phyloP scores from a whole-genome alignment of 2,797 vertebrate species.

The Aselliscus stoliczkanus region DNA sequence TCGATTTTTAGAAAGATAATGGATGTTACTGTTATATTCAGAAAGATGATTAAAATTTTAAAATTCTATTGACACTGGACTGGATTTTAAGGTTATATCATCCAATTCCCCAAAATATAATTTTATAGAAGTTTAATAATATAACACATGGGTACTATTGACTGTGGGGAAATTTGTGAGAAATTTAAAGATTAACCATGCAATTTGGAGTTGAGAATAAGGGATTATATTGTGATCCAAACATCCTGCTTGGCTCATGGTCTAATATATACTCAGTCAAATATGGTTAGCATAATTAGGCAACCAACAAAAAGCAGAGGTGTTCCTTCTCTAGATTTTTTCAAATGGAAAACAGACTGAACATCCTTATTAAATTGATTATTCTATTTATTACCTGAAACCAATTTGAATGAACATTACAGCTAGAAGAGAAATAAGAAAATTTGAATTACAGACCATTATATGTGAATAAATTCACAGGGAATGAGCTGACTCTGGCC shows the following conservation, averaged over 20 bases:
- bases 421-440: slow-evolving; percentile 27
- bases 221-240: slow-evolving; percentile 33
- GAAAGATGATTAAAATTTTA: slow-evolving; percentile 18
- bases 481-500: background rate
- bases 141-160: slow-evolving; percentile 14
- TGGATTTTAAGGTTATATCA: slow-evolving; percentile 13
- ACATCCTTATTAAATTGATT: slow-evolving; percentile 63
- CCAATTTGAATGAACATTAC: slow-evolving; percentile 34
- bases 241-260: slow-evolving; percentile 34
- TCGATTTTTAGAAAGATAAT: slow-evolving; percentile 14
- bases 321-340: slow-evolving; percentile 42
- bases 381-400: slow-evolving; percentile 52
- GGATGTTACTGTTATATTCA: background rate
- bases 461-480: background rate
- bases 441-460: slow-evolving; percentile 25
- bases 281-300: slow-evolving; percentile 58
- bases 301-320: slow-evolving; percentile 61
- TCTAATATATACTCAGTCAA: slow-evolving; percentile 55
- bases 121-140: slow-evolving; percentile 40
- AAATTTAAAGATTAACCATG: slow-evolving; percentile 59
- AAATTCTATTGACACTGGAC: background rate
- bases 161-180: slow-evolving; percentile 42
- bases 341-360: slow-evolving; percentile 49
- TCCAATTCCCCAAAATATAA: background rate
- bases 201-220: slow-evolving; percentile 51